Evolutionary conservation across 2,888 invertebrate species (phyloP), one percentile per base, ranked within the genome.

Genomic region (Habroteleia sp.): DNA sequence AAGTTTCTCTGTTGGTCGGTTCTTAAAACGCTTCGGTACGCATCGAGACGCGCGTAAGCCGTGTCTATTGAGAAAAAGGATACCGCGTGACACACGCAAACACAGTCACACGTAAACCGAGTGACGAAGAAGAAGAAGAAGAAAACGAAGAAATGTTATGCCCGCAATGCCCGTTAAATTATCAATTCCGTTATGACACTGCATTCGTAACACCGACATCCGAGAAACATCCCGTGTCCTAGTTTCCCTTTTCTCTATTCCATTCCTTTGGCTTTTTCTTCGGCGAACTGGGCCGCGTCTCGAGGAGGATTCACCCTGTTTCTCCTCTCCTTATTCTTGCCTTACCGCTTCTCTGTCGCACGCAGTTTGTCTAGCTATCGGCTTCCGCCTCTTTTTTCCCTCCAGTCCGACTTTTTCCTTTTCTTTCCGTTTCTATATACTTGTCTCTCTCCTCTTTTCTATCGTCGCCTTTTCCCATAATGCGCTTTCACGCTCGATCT

Each of bases 181-280:
- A 88, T 88, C 88, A 88, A 87, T 87, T 87, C 88, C 85, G 85
- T 86, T 88, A 84, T 84, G 86, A 83, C 81, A 79, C 78, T 79
- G 84, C 83, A 84, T 87, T 87, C 87, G 87, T 86, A 87, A 87
- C 84, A 87, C 81, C 80, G 77, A 33, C 44, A 62, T 50, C 41
- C 23, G 82, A 79, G 79, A 78, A 78, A 76, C 78, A 80, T 81
- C 81, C 68, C 62, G 72, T 56, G 79, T 81, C 80, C 81, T 79
- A 81, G 50, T 81, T 82, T 82, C 81, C 81, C 80, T 75, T 77
- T 68, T 77, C 76, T 78, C 69, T 48, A 37, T 27, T 60, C 72
- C 42, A 62, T 63, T 69, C 72, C 58, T 72, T 74, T 75, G 46
- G 46, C 77, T 75, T 68, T 77, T 65, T 76, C 72, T 66, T 75